Base-by-base conservation (phyloP, 2,113 vertebrate species). In the Bagarius yarrelli region DNA sequence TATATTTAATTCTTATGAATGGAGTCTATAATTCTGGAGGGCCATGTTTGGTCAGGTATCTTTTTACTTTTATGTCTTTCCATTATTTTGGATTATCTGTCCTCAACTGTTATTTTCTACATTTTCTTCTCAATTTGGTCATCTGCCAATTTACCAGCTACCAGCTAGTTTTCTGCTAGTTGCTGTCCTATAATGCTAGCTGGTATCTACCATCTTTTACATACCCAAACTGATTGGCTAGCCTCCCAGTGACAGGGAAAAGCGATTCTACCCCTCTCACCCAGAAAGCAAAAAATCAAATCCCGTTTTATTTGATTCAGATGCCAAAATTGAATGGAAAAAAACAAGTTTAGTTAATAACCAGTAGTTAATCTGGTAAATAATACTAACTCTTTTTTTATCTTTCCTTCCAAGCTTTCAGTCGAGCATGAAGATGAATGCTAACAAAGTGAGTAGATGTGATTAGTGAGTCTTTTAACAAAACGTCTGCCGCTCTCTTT, bases 331-430 rank as follows among this genome's bases (percentile, higher is more conserved):
- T 23, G 21, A 25, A 64, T 25, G 53, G 66, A 34, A 27, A 79
- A 40, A 79, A 55, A 21, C 25, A 52, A n/a, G 75, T 18, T 27
- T 44, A 40, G 73, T n/a, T 69, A 19, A 16, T 60, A 14, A 34
- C 32, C 34, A 19, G 32, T 67, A 73, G 36, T 25, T 76, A 27
- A 56, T n/a, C 59, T 70, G 36, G 40, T 30, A 32, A 59, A 47
- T 44, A 19, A 60, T 30, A 72, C 69, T 47, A 79, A 72, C 16
- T 63, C 47, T 59, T 15, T 63, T 67, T 78, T 78, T 55, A 40
- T 79, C 18, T 47, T 72, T 83, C 56, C 23, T 57, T 44, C 64
- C 52, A 69, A 79, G 64, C 53, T 55, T 69, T 57, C 21, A 56
- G 21, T 69, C 16, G 4, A 40, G 16, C 50, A 6, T 55, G 70